Evolutionary conservation across 2,113 vertebrate species (phyloP), one percentile per base, ranked within the genome.

Genomic region (Neoarius graeffei): DNA sequence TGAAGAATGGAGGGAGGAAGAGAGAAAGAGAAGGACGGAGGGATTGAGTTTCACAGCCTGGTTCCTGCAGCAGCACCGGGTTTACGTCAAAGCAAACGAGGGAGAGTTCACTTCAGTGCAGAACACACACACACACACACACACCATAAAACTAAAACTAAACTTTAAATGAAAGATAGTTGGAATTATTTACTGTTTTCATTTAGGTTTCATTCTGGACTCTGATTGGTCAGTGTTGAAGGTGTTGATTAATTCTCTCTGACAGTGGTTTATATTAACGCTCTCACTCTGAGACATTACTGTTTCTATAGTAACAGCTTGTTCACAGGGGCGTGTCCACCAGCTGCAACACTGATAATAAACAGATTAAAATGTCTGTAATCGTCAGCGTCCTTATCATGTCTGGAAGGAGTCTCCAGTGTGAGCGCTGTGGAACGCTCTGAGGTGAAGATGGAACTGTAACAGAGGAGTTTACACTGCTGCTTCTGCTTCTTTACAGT

Each of bases 1-100:
- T 79, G 85, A 85, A 90, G 89, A 89, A 90, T 90, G 88, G 42
- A 81, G 85, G 88, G 89, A 90, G 90, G 91, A 93, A 57, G 35
- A 74, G 56, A 57, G 50, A 83, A 60, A 64, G 57, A 57, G 60
- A 83, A 60, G 25, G 20, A 79, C 60, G 73, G 81, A 89, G 73
- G 7, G 79, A 10, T 81, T 48, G 27, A 60, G 79, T 81, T 81
- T 81, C 56, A 81, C 54, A 14, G 76, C 52, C 76, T 79, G 76
- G 76, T 79, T 79, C 54, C 54, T 81, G 77, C n/a, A 81, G 77
- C 77, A 81, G 79, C 3, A 27, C 35, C 8, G 20, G 17, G 54
- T 57, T 81, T 81, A 59, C 77, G 54, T 81, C 77, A 57, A 57
- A 81, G 54, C 77, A 79, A 79, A 54, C 0, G 50, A 79, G 76